Percentiles rank a stretch among this genome's conserved stretches.
Conservation (phyloP, 2,888 invertebrate species). For the Margaritifera margaritifera region DNA sequence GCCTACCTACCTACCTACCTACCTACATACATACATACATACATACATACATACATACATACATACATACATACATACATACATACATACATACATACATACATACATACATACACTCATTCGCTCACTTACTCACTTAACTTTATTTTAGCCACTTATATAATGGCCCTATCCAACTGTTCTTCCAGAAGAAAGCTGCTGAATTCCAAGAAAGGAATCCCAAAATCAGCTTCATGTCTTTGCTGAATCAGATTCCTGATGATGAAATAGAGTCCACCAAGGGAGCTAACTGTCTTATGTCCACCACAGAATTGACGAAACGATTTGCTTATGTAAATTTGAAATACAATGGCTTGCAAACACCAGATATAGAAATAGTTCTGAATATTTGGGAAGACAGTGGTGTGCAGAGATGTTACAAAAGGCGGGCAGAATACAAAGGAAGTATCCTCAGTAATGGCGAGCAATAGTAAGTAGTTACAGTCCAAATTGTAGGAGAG, state of each 20-base stretch:
- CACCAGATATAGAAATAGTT: constrained; percentile 41
- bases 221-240: constrained; percentile 42
- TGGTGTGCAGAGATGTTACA: constrained; percentile 53
- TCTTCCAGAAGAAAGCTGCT: constrained; percentile 44
- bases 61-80: too few species aligned
- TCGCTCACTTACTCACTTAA: neutral
- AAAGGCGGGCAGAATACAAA: constrained; percentile 35
- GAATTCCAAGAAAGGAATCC: constrained; percentile 56
- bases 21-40: too few species aligned
- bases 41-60: too few species aligned
- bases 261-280: constrained; percentile 35
- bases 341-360: constrained; percentile 35
- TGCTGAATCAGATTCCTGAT: constrained; percentile 45
- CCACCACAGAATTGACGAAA: constrained; percentile 33
- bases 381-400: constrained; percentile 54
- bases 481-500: too few species aligned
- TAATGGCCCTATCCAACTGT: constrained; percentile 1
- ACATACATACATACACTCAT: too few species aligned
- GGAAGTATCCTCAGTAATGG: constrained; percentile 42
- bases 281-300: constrained; percentile 36
- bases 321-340: constrained; percentile 34
- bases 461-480: constrained; percentile 60
- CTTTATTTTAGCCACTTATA: neutral
- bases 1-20: too few species aligned
- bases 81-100: too few species aligned